A percentile compares a stretch with the other conserved stretches of the same genome.
Conservation (phyloP, 2,797 vertebrate genomes). For the Hoplostethus atlanticus region DNA sequence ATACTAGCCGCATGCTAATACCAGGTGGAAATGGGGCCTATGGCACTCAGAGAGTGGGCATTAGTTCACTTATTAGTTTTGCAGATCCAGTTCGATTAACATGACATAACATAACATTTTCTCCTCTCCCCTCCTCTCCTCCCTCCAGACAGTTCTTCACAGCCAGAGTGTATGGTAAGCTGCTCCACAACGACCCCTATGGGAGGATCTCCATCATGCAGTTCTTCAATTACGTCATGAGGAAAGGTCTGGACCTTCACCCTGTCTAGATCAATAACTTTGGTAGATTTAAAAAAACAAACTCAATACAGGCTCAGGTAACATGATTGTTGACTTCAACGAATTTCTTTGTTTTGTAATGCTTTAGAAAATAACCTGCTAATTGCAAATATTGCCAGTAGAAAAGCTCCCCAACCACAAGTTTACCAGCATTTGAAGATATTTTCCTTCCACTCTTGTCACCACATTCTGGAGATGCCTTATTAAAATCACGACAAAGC, state of each 20-base stretch:
- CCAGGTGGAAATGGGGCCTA: too few species aligned
- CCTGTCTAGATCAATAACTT: not conserved
- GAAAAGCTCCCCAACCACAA: too few species aligned
- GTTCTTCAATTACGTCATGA: conserved; percentile 99
- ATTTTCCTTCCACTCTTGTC: too few species aligned
- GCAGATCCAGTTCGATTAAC: not conserved
- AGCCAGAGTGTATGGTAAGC: conserved; percentile 95
- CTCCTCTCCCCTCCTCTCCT: conserved; percentile 5
- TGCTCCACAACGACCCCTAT: conserved; percentile 93
- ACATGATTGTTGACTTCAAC: too few species aligned
- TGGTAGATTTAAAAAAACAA: not conserved
- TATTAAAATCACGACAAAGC: too few species aligned
- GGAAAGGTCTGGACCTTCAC: conserved; percentile 89
- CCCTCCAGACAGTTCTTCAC: conserved; percentile 93
- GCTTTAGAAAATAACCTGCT: too few species aligned
- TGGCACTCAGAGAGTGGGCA: too few species aligned
- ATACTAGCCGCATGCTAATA: too few species aligned
- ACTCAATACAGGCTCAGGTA: not conserved
- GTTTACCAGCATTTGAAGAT: too few species aligned
- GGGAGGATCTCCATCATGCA: conserved; percentile 99
- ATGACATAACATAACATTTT: not conserved
- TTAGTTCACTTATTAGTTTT: not conserved
- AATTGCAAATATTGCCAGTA: too few species aligned
- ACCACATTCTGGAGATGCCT: too few species aligned
- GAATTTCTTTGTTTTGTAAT: too few species aligned